A percentile compares a stretch with the other conserved stretches of the same genome.
These are phyloP conservation scores for Parasteatoda lunata DNA, from an alignment of 2,888 invertebrate genomes.

Conservation along the genomic window DNA sequence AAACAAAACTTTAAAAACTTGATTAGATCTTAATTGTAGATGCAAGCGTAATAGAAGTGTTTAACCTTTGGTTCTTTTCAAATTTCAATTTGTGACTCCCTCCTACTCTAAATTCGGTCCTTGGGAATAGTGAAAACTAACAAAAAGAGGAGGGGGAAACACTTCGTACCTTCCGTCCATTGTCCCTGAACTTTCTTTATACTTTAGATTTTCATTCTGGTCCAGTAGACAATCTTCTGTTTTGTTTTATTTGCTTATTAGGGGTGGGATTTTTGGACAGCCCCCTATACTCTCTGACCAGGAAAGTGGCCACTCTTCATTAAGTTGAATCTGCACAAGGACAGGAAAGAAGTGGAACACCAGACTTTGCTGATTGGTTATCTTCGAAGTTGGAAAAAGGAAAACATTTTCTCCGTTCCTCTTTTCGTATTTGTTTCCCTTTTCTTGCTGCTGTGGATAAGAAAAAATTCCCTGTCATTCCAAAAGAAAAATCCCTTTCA, in stretches of 20 bases:
- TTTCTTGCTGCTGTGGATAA: not conserved
- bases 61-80: not conserved
- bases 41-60: too few species aligned
- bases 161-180: not conserved
- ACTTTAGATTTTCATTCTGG: not conserved
- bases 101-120: not conserved
- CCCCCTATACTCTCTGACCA: slow-evolving; percentile 17
- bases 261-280: slow-evolving; percentile 18
- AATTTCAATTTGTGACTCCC: not conserved
- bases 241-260: slow-evolving; percentile 25
- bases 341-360: slow-evolving; percentile 31
- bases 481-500: not conserved
- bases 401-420: not conserved
- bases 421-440: not conserved
- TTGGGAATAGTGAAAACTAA: not conserved
- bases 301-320: slow-evolving; percentile 60
- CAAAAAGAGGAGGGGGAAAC: not conserved
- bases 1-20: too few species aligned
- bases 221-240: slow-evolving; percentile 19
- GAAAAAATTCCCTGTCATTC: not conserved
- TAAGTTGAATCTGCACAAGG: slow-evolving; percentile 44
- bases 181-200: not conserved
- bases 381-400: slow-evolving; percentile 32
- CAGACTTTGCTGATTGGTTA: slow-evolving; percentile 57
- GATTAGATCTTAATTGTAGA: too few species aligned